A percentile compares a stretch with the other conserved stretches of the same genome.
Conservation (phyloP, 2,888 invertebrate genomes). For the Meandrusa payeni region DNA sequence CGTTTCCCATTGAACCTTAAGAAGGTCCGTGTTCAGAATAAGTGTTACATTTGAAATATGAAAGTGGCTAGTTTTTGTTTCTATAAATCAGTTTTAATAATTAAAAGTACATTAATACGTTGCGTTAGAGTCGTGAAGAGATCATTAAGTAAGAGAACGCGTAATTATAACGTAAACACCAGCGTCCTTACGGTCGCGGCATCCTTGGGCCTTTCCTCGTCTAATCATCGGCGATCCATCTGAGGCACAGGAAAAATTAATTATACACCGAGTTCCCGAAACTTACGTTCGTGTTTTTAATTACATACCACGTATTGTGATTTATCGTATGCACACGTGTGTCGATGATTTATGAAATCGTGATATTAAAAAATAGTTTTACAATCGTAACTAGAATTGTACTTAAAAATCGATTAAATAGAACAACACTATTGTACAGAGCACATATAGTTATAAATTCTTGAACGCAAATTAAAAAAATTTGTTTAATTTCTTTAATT, state of each 20-base stretch:
- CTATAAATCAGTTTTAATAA: conserved; percentile 29
- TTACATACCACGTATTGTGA: conserved; percentile 63
- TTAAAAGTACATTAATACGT: conserved; percentile 29
- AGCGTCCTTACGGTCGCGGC: conserved; percentile 63
- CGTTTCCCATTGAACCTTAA: too few relatives aligned
- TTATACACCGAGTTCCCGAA: conserved; percentile 68
- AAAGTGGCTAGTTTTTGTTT: background rate
- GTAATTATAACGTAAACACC: conserved; percentile 73
- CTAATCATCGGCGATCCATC: conserved; percentile 77
- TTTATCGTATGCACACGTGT: conserved; percentile 65
- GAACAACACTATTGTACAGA: conserved; percentile 9
- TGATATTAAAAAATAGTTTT: conserved; percentile 22
- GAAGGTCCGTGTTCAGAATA: too few relatives aligned
- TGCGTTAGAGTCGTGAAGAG: conserved; percentile 52
- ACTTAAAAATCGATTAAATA: conserved; percentile 4
- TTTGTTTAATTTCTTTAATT: conserved; percentile 39
- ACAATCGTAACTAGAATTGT: background rate
- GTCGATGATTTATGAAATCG: conserved; percentile 60
- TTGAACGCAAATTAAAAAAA: conserved; percentile 13
- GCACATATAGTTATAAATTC: background rate
- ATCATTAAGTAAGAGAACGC: conserved; percentile 55
- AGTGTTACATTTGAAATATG: background rate
- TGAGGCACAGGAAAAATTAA: conserved; percentile 72
- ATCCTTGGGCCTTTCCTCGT: conserved; percentile 45
- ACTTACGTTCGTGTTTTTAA: conserved; percentile 73